Base-by-base conservation (phyloP, 2,113 vertebrate genomes). In the Callochromis pleurospilus region DNA sequence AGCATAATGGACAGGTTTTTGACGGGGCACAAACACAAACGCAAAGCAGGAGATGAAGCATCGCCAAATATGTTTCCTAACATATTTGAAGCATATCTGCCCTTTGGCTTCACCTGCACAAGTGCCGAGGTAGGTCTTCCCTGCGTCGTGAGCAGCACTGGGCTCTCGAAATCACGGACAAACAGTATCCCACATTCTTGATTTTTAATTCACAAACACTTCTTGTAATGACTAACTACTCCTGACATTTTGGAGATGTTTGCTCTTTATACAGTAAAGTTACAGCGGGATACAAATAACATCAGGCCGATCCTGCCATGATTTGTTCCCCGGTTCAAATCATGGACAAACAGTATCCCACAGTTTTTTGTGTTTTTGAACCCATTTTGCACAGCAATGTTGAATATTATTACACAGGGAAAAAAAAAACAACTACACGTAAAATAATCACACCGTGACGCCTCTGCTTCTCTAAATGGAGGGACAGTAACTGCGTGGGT, bases 241-340 rank as follows among this genome's bases (percentile, higher is more conserved):
- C 54, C 54, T 56, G 54, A 56, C 24, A 56, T 14, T 26, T 55
- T 26, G 6, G 21, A 55, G 21, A 55, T 26, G 54, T 55, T 55
- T 0, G 53, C 54, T 26, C 21, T 55, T 55, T 55, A 26, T 55
- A 55, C 53, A 26, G 53, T 55, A 24, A 55, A 55, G 21, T 55
- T 24, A 55, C 12, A 26, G 54, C 0, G 2, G 21, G 11, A 55
- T 55, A 0, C 2, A 5, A 55, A 13, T 55, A 55, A 24, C 0
- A 24, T 24, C 21, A 24, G 21, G 0, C 0, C 0, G 6, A 0
- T 55, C 21, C 21, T 4, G 21, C 21, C 21, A 24, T 0, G 0
- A 13, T 55, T 55, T 55, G 53, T 55, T 55, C 21, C 2, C 0
- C 3, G 3, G n/a, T 24, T 54, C 10, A 54, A 12, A 24, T 54